A percentile compares a stretch with the other conserved stretches of the same genome.
These are phyloP conservation scores for Zelostemma sp. DNA, from an alignment of 1,140 invertebrate genomes.

Conservation along the genomic window DNA sequence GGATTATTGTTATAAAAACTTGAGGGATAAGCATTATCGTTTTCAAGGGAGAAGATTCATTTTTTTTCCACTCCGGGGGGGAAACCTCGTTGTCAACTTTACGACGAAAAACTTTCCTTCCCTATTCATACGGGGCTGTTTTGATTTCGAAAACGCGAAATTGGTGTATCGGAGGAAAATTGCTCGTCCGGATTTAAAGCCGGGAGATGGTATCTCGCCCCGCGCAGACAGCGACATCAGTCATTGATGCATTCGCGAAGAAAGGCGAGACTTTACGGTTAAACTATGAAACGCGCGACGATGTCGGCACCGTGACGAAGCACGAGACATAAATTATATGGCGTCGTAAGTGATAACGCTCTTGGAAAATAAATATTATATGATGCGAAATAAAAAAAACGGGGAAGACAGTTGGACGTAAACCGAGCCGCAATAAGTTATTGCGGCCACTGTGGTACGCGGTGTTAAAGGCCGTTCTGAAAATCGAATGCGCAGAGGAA, in stretches of 20 bases:
- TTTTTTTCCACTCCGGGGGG: background rate
- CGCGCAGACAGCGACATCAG: slow-evolving; percentile 1
- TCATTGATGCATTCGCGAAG: slow-evolving; percentile 29
- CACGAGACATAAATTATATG: slow-evolving; percentile 42
- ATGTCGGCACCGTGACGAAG: slow-evolving; percentile 23
- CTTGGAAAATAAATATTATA: slow-evolving; percentile 63
- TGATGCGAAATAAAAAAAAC: slow-evolving; percentile 51
- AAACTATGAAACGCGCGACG: slow-evolving; percentile 32
- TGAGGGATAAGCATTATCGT: background rate
- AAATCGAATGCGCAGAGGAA: slow-evolving; percentile 44
- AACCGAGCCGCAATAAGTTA: slow-evolving; percentile 54
- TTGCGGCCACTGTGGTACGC: slow-evolving; percentile 37
- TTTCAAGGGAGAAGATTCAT: background rate
- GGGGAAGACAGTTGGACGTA: slow-evolving; percentile 24
- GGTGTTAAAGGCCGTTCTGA: slow-evolving; percentile 40
- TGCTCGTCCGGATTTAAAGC: background rate
- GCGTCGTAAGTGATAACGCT: slow-evolving; percentile 58
- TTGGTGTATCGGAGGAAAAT: background rate
- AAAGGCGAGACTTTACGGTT: slow-evolving; percentile 43
- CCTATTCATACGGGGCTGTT: too few species aligned
- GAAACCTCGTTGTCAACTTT: background rate
- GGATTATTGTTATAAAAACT: slow-evolving; percentile 27
- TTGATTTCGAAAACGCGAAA: background rate
- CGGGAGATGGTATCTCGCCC: background rate
- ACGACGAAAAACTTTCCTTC: too few species aligned